Conservation (phyloP, 2,888 invertebrate genomes). For the Myathropa florea region DNA sequence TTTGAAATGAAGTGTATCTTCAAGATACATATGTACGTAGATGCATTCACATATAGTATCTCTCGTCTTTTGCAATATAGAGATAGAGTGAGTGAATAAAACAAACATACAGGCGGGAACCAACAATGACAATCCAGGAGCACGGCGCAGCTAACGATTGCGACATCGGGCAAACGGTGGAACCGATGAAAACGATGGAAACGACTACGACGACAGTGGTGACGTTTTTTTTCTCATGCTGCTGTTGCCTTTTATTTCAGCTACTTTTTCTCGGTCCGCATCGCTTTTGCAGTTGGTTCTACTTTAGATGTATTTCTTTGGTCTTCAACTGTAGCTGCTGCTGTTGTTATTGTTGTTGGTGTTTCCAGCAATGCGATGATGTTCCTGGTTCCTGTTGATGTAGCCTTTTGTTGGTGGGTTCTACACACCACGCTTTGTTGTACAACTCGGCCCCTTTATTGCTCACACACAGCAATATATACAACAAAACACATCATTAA, state of each 20-base stretch:
- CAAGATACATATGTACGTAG: conserved; percentile 33
- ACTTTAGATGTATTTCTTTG: conserved; percentile 43
- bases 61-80: background rate
- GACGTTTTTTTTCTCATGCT: conserved; percentile 31
- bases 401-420: conserved; percentile 12
- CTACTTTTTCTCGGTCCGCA: conserved; percentile 24
- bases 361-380: conserved; percentile 28
- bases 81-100: conserved; percentile 31
- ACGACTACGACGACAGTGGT: conserved; percentile 11
- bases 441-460: conserved; percentile 57
- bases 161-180: conserved; percentile 52
- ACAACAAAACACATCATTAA: conserved; percentile 81
- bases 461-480: conserved; percentile 73
- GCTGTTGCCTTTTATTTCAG: background rate
- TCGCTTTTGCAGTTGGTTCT: conserved; percentile 62
- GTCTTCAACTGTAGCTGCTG: conserved; percentile 5
- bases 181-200: conserved; percentile 35
- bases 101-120: conserved; percentile 19
- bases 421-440: conserved; percentile 12
- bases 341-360: conserved; percentile 5
- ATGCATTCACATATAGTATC: background rate
- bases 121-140: conserved; percentile 41
- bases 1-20: conserved; percentile 57
- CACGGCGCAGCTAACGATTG: conserved; percentile 45
- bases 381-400: conserved; percentile 63